Evolutionary conservation across 2,797 vertebrate species (phyloP).

Genomic region (Lateolabrax maculatus): DNA sequence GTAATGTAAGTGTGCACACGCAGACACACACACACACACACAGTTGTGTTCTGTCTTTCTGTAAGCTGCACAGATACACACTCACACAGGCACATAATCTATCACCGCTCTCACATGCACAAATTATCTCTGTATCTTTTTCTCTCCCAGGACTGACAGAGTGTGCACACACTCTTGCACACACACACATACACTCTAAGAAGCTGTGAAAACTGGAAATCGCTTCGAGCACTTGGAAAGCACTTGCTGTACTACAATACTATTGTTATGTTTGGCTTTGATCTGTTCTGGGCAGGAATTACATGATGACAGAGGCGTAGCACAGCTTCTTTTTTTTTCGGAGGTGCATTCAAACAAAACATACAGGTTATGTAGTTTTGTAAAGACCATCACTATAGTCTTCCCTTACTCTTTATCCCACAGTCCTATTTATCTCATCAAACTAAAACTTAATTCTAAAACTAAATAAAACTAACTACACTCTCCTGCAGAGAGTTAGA

Average conservation of each 20-base stretch:
- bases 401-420: neutral
- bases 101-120: constrained; percentile 13
- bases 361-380: neutral
- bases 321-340: neutral
- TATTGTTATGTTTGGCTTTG: constrained; percentile 65
- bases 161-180: neutral
- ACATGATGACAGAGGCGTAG: constrained; percentile 15
- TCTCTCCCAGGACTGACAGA: constrained; percentile 10
- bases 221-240: constrained; percentile 50
- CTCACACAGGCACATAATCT: constrained; percentile 13
- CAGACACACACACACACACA: constrained; percentile 10
- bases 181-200: constrained; percentile 16
- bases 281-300: constrained; percentile 48
- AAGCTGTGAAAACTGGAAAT: constrained; percentile 51
- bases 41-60: neutral
- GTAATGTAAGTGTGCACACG: neutral
- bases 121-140: constrained; percentile 35
- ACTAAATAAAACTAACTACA: too few species aligned
- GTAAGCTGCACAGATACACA: constrained; percentile 2
- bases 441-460: neutral
- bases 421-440: too few species aligned
- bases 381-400: neutral
- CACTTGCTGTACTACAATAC: constrained; percentile 57
- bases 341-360: neutral
- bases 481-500: too few species aligned